Evolutionary conservation across 2,797 vertebrate species (phyloP), one percentile per base, ranked within the genome.

Genomic region (Enteromius trimaculatus): DNA sequence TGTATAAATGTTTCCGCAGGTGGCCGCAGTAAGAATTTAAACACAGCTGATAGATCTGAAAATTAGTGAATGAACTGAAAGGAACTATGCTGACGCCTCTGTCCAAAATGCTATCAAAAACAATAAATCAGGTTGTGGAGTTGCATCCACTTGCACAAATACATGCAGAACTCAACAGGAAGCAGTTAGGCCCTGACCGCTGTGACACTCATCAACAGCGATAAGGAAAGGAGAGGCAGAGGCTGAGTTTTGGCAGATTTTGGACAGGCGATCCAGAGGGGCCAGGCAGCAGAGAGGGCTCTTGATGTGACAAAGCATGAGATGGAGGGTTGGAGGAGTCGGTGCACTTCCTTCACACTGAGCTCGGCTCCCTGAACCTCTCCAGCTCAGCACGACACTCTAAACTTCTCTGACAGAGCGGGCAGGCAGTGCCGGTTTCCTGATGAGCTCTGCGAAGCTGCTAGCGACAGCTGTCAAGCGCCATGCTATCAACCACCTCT

Each of bases 401-500:
- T 80, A 88, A 91, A 87, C 81, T 88, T 82, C 77, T 80, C 77
- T 89, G 88, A 90, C 87, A 87, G 86, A 86, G 65, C 85, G 75
- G 85, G 84, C 87, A 83, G 83, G 80, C 83, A 69, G 82, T 82
- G 58, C 68, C 58, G 68, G 78, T 84, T 89, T 90, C 85, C 87
- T 87, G 84, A 87, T 83, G 86, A 81, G 86, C 79, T 84, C 53
- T 86, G 80, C 87, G 23, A 81, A 86, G 86, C 87, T 88, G 86
- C 80, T 84, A 88, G 88, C 88, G 90, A 90, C 90, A 91, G 90
- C 88, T 91, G 90, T 89, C 88, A 90, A 85, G 88, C 88, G 87
- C 70, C 75, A 19, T 80, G 89, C 85, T 83, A 81, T 89, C 88
- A 86, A 79, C 79, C 86, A 83, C 81, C 81, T 74, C 49, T 80